A percentile compares a stretch with the other conserved stretches of the same genome.
Conservation (phyloP, 2,888 invertebrate species). For the Nebria brevicollis region DNA sequence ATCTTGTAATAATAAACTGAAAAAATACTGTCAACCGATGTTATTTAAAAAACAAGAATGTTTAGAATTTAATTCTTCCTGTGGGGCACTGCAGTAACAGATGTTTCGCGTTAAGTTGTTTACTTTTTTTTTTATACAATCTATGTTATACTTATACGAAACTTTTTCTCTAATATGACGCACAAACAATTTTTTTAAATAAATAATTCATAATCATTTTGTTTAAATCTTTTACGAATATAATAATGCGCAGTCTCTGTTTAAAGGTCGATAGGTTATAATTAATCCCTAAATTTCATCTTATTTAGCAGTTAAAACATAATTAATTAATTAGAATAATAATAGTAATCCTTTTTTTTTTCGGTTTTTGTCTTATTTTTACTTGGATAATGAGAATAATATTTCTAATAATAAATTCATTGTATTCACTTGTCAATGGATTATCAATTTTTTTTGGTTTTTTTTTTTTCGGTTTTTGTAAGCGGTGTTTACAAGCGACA, state of each 20-base stretch:
- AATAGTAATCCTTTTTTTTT: slow-evolving; percentile 27
- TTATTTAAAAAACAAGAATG: not conserved
- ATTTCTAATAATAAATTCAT: slow-evolving; percentile 61
- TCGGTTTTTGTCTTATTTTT: slow-evolving; percentile 3
- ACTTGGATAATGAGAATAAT: not conserved
- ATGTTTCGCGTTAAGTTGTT: slow-evolving; percentile 15
- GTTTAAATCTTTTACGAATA: slow-evolving; percentile 1
- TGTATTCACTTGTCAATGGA: slow-evolving; percentile 64
- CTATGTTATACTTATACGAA: slow-evolving; percentile 39
- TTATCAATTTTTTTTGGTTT: slow-evolving; percentile 56
- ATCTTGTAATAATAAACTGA: no score
- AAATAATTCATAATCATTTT: slow-evolving; percentile 1
- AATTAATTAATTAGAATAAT: slow-evolving; percentile 24
- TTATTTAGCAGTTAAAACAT: slow-evolving; percentile 39
- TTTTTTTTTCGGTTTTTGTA: slow-evolving; percentile 38
- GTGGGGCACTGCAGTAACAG: slow-evolving; percentile 43
- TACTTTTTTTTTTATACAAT: slow-evolving; percentile 28
- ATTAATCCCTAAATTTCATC: slow-evolving; percentile 37
- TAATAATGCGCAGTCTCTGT: slow-evolving; percentile 38
- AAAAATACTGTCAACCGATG: not conserved
- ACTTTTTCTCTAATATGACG: slow-evolving; percentile 33
- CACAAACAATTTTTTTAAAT: slow-evolving; percentile 36
- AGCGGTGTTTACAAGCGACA: slow-evolving; percentile 46
- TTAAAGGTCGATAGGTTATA: slow-evolving; percentile 38
- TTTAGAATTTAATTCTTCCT: not conserved